phyloP scores from a whole-genome alignment of 2,113 vertebrate genomes.

The Laterallus jamaicensis region DNA sequence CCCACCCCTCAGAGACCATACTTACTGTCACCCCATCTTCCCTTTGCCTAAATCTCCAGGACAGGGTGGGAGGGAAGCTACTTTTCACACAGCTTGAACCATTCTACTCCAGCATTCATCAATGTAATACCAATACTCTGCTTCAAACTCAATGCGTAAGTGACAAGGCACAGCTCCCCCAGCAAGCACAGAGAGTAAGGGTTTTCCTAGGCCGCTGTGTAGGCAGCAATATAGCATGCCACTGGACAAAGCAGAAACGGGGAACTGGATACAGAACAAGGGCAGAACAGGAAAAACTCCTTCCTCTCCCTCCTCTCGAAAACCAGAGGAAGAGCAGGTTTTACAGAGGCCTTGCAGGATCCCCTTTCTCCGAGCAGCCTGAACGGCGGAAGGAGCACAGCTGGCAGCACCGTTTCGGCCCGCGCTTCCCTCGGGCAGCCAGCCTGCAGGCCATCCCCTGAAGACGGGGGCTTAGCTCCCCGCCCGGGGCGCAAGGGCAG shows the following conservation, averaged over 20 bases:
- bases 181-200: rapidly evolving
- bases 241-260: too few species aligned
- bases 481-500: neutral
- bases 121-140: rapidly evolving
- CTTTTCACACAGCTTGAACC: neutral
- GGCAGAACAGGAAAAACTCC: neutral
- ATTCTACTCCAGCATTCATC: rapidly evolving
- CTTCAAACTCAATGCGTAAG: neutral
- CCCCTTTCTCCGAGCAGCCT: rapidly evolving
- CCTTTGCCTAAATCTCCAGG: neutral
- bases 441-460: too few species aligned
- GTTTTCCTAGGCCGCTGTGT: neutral
- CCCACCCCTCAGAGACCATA: too few species aligned
- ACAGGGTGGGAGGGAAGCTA: too few species aligned
- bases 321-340: neutral
- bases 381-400: too few species aligned
- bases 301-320: neutral
- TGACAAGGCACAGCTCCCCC: neutral
- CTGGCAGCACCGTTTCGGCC: neutral
- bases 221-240: rapidly evolving
- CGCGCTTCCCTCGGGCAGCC: neutral
- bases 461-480: neutral
- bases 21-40: rapidly evolving
- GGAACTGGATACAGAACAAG: rapidly evolving
- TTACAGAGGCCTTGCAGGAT: rapidly evolving